A percentile compares a stretch with the other conserved stretches of the same genome.
phyloP scores from a whole-genome alignment of 2,797 vertebrate genomes.

The Ispidina picta region DNA sequence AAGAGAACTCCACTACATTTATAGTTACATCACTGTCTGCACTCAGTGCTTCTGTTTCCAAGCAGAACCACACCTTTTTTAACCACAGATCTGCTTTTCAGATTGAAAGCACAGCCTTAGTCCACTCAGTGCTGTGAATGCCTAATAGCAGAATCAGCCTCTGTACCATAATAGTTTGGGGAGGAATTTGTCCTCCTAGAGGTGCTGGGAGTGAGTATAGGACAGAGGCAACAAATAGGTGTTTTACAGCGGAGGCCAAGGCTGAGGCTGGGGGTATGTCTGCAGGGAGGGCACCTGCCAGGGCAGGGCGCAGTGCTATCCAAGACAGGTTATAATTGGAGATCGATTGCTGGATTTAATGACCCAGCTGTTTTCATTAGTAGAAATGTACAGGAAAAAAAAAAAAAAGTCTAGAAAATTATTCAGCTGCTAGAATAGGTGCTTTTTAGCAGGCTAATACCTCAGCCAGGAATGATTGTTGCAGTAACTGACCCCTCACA shows the following conservation, averaged over 20 bases:
- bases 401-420: not conserved
- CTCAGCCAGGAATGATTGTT: not conserved
- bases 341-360: not conserved
- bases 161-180: not conserved
- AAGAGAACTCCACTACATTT: not conserved
- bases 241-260: not conserved
- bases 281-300: not conserved
- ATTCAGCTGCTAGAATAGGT: not conserved
- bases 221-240: not conserved
- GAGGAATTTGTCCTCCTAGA: not conserved
- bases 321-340: not conserved
- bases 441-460: constrained; percentile 18
- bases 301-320: not conserved
- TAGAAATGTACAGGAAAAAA: not conserved
- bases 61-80: constrained; percentile 49
- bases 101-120: not conserved
- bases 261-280: not conserved
- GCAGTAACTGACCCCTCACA: not conserved
- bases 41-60: not conserved
- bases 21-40: not conserved
- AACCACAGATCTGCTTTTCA: constrained; percentile 25
- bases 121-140: not conserved
- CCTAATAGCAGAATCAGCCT: not conserved
- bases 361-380: not conserved
- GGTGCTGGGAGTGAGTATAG: not conserved